phyloP scores from a whole-genome alignment of 2,888 invertebrate species.

The Protodeltote pygarga region DNA sequence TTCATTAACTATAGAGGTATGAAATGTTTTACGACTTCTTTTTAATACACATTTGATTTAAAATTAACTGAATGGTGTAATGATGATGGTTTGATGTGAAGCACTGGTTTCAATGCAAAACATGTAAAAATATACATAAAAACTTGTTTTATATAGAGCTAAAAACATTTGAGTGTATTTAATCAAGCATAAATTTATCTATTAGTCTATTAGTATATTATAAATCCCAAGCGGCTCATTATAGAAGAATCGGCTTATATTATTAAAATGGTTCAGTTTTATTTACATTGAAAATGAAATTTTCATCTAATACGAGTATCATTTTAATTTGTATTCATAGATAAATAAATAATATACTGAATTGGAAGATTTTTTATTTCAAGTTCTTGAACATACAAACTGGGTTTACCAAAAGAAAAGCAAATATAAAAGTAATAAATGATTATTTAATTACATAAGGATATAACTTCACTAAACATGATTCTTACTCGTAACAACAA shows the following conservation, averaged over 20 bases:
- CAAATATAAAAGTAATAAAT: conserved; percentile 11
- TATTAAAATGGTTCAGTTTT: conserved; percentile 8
- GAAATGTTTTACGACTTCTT: too few species aligned
- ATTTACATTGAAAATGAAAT: conserved; percentile 10
- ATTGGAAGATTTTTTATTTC: background rate
- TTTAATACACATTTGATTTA: too few species aligned
- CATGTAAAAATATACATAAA: too few species aligned
- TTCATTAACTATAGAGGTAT: too few species aligned
- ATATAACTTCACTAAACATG: conserved; percentile 25
- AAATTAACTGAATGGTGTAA: too few species aligned
- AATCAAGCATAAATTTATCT: too few species aligned
- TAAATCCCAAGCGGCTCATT: background rate
- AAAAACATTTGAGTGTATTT: too few species aligned
- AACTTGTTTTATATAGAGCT: too few species aligned
- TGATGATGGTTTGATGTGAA: too few species aligned
- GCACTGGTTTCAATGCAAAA: too few species aligned
- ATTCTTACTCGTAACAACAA: conserved; percentile 25
- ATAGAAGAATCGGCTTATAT: conserved; percentile 20
- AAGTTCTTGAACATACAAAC: too few species aligned
- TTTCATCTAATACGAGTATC: conserved; percentile 19
- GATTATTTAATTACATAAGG: conserved; percentile 23
- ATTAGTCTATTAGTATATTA: conserved; percentile 2
- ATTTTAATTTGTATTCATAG: conserved; percentile 39
- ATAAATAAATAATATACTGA: conserved; percentile 28
- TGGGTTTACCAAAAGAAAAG: conserved; percentile 1